Evolutionary conservation across 2,888 invertebrate species (phyloP).

Genomic region (Teleiodes luculella): DNA sequence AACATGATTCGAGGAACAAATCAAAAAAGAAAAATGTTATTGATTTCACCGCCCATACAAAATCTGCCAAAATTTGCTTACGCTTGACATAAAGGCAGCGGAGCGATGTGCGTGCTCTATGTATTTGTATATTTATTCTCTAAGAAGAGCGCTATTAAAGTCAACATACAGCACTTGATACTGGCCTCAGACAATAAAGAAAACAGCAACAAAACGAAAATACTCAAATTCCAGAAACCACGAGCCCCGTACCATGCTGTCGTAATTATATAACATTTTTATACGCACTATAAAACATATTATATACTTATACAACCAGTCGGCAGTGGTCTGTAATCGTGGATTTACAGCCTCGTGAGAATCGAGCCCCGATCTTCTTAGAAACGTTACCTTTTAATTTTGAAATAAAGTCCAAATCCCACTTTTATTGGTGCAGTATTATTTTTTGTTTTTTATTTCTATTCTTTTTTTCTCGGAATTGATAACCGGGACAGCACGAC

Average conservation of each 20-base stretch:
- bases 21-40: no score
- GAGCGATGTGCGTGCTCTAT: no score
- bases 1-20: no score
- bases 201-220: background rate
- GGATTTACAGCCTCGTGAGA: slow-evolving; percentile 57
- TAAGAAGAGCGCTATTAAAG: no score
- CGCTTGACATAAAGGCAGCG: no score
- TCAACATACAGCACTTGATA: no score
- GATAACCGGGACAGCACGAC: background rate
- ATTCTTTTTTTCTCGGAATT: slow-evolving; percentile 17
- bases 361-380: slow-evolving; percentile 54
- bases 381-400: slow-evolving; percentile 66
- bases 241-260: background rate
- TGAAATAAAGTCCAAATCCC: slow-evolving; percentile 68
- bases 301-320: slow-evolving; percentile 60
- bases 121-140: no score
- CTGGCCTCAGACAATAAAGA: background rate
- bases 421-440: slow-evolving; percentile 64
- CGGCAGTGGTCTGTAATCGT: slow-evolving; percentile 66
- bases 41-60: no score
- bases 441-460: slow-evolving; percentile 19
- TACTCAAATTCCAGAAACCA: background rate
- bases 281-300: slow-evolving; percentile 61
- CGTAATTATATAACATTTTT: slow-evolving; percentile 38
- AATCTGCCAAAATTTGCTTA: no score